These are phyloP conservation scores for Proterorhinus semilunaris DNA, from an alignment of 2,113 vertebrate species.

Conservation along the genomic window DNA sequence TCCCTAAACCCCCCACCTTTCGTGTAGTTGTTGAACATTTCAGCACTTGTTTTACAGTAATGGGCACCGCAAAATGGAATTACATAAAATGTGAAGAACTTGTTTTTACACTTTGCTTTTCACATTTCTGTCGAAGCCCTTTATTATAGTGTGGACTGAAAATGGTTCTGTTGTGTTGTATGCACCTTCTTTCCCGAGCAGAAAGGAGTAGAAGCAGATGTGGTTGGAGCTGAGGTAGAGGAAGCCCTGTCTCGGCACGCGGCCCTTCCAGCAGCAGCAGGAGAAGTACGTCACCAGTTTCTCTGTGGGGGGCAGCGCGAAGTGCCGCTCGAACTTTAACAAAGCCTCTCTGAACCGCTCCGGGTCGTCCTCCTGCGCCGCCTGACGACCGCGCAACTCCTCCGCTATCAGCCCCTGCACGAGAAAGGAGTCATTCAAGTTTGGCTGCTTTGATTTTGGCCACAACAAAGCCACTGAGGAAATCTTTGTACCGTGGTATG, in stretches of 20 bases:
- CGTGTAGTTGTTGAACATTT: too few relatives aligned
- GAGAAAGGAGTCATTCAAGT: not conserved
- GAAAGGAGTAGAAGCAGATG: conserved; percentile 95
- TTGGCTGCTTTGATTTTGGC: too few relatives aligned
- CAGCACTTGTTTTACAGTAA: too few relatives aligned
- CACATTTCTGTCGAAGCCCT: too few relatives aligned
- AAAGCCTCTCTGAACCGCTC: conserved; percentile 90
- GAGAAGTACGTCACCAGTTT: conserved; percentile 92
- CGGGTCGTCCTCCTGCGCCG: conserved; percentile 88
- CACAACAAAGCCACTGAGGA: too few relatives aligned
- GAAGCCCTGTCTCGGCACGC: conserved; percentile 95
- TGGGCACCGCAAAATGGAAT: too few relatives aligned
- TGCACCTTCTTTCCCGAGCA: conserved; percentile 94
- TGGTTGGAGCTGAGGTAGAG: conserved; percentile 97
- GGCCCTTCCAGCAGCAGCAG: conserved; percentile 97
- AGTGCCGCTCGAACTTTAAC: conserved; percentile 88
- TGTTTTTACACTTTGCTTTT: too few relatives aligned
- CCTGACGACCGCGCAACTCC: conserved; percentile 86
- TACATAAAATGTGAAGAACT: too few relatives aligned
- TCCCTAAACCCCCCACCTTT: too few relatives aligned
- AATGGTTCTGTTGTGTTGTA: not conserved
- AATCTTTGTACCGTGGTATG: not conserved
- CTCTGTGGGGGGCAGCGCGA: conserved; percentile 89
- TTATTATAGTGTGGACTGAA: too few relatives aligned
- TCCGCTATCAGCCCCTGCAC: conserved; percentile 92